Evolutionary conservation across 64 coral and sea anemone genomes (phyloP), one percentile per base, ranked within the genome.

Genomic region (Astreopora myriophthalma): DNA sequence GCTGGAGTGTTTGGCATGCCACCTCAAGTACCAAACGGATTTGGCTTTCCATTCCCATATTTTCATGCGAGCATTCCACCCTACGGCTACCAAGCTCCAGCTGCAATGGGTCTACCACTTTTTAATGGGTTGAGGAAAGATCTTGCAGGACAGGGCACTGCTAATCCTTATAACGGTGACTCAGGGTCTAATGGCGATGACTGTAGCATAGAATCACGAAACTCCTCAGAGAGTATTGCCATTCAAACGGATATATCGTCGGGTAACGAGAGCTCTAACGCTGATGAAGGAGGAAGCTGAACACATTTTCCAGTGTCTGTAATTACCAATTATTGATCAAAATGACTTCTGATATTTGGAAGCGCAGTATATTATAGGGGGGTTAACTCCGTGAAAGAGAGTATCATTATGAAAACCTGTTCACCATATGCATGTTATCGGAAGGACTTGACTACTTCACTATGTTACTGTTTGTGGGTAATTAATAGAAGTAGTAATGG

Each of bases 251-350:
- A 83, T 33, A 78, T 26, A 48, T 83, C 79, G 0, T 61, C 79
- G 3, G 58, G 79, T 83, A 83, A 83, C 26, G 79, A 83, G 34
- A 83, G 79, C 34, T 83, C 79, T 13, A 62, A 64, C 55, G 19
- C 79, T 35, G 79, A 83, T 57, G 79, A 83, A 63, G 79, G 79
- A 83, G 79, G 52, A 65, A 65, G 79, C 58, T 83, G 48, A 83
- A 61, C 3, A 61, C 17, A 5, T 4, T 31, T 55, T 19, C n/a
- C n/a, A n/a, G n/a, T n/a, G n/a, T n/a, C n/a, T n/a, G n/a, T n/a
- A n/a, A n/a, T n/a, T n/a, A n/a, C n/a, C n/a, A n/a, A n/a, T n/a
- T n/a, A n/a, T n/a, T n/a, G n/a, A n/a, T n/a, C n/a, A n/a, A n/a
- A n/a, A n/a, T n/a, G n/a, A n/a, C n/a, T n/a, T n/a, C n/a, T n/a